phyloP scores from a whole-genome alignment of 1,140 invertebrate genomes.

The Meloidogyne chitwoodi region DNA sequence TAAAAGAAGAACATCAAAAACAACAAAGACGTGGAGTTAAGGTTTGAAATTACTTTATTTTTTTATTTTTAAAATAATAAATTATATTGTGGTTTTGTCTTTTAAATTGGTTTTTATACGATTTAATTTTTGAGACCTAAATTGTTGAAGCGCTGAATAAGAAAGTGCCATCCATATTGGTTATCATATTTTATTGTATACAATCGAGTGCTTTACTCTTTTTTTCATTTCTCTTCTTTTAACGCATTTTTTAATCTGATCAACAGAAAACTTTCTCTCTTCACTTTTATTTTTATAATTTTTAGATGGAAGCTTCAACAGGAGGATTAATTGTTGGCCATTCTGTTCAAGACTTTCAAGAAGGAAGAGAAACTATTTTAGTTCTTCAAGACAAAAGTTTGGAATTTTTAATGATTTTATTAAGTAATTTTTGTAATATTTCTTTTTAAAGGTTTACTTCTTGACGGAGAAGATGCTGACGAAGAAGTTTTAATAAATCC shows the following conservation, averaged over 20 bases:
- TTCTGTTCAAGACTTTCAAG: constrained; percentile 72
- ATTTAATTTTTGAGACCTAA: too few species aligned
- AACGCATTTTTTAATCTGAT: too few species aligned
- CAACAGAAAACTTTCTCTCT: too few species aligned
- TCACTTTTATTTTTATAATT: not conserved
- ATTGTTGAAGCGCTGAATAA: too few species aligned
- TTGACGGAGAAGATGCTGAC: constrained; percentile 67
- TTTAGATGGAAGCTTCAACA: constrained; percentile 60
- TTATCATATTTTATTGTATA: too few species aligned
- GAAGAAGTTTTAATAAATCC: constrained; percentile 89
- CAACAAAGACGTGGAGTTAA: not conserved
- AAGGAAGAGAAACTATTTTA: constrained; percentile 79
- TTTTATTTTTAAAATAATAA: too few species aligned
- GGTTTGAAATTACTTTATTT: not conserved
- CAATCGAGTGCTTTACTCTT: too few species aligned
- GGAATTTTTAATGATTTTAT: not conserved
- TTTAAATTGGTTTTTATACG: too few species aligned
- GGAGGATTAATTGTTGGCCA: constrained; percentile 83
- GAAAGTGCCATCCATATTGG: too few species aligned
- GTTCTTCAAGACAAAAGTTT: constrained; percentile 83
- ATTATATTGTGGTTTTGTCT: too few species aligned
- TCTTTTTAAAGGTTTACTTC: not conserved
- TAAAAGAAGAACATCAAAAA: constrained; percentile 69
- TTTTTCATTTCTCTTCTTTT: too few species aligned
- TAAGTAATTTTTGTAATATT: not conserved